Conservation (phyloP, 2,797 vertebrate species). For the Chaetodon trifasciatus region DNA sequence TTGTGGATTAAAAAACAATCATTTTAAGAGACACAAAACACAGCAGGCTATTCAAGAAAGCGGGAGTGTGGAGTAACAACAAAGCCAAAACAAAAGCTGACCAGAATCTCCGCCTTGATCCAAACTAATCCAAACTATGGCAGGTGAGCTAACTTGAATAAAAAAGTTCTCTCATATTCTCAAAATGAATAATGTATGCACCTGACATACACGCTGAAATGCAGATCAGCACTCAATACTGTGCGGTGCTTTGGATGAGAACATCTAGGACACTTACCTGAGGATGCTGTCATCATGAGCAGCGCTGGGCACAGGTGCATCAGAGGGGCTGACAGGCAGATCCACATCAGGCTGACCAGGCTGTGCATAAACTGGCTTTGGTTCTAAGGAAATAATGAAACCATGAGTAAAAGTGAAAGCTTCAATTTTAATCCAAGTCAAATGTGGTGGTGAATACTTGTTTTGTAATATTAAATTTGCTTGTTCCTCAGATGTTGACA, state of each 20-base stretch:
- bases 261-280: constrained; percentile 80
- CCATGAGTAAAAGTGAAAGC: background rate
- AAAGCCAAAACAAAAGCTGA: constrained; percentile 13
- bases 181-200: constrained; percentile 3
- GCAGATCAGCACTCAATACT: background rate
- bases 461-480: background rate
- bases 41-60: background rate
- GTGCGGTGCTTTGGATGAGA: background rate
- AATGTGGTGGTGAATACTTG: background rate
- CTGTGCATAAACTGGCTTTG: constrained; percentile 97
- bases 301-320: constrained; percentile 93
- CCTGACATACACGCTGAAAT: background rate
- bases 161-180: background rate
- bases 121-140: background rate
- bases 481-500: background rate
- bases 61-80: background rate
- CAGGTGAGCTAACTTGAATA: background rate
- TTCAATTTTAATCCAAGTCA: background rate
- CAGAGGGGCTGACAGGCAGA: constrained; percentile 96
- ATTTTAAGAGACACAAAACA: constrained; percentile 8
- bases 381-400: constrained; percentile 83
- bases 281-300: constrained; percentile 96
- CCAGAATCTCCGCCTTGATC: background rate
- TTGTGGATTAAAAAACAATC: constrained; percentile 25
- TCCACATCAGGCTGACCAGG: constrained; percentile 98